A percentile compares a stretch with the other conserved stretches of the same genome.
phyloP scores from a whole-genome alignment of 2,888 invertebrate genomes.

The Apodemia zela region DNA sequence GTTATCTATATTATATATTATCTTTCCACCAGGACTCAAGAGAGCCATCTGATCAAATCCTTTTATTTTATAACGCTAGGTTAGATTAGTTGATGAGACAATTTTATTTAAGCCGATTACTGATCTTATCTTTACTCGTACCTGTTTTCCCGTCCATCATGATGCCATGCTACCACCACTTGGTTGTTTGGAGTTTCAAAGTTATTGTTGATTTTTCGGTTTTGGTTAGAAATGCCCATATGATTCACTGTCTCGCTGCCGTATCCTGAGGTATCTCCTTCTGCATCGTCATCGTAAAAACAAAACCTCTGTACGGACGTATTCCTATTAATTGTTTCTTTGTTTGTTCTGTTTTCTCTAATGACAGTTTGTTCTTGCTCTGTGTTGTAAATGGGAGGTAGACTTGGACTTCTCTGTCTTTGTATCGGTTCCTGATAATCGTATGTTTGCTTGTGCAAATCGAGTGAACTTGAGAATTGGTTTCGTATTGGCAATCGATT shows the following conservation, averaged over 20 bases:
- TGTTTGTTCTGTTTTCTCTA: conserved; percentile 53
- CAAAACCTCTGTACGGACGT: conserved; percentile 65
- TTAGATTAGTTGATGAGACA: too few relatives aligned
- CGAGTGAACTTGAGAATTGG: conserved; percentile 72
- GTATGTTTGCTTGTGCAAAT: conserved; percentile 65
- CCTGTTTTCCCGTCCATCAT: conserved; percentile 61
- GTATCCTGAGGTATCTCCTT: conserved; percentile 91
- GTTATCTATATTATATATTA: too few relatives aligned
- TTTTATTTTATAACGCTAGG: too few relatives aligned
- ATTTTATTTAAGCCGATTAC: too few relatives aligned
- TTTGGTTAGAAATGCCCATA: conserved; percentile 52
- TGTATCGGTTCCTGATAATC: conserved; percentile 67
- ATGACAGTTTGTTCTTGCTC: conserved; percentile 52
- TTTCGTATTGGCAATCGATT: conserved; percentile 66
- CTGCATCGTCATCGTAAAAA: conserved; percentile 78
- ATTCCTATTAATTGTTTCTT: conserved; percentile 56
- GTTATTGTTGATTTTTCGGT: conserved; percentile 44
- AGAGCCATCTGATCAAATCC: too few relatives aligned
- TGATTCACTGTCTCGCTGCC: conserved; percentile 87
- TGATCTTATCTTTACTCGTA: conserved; percentile 29
- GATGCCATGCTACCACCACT: conserved; percentile 71
- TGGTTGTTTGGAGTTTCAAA: conserved; percentile 39
- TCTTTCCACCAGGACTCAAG: too few relatives aligned
- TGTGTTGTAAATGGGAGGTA: conserved; percentile 82
- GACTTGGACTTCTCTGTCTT: conserved; percentile 83